Evolutionary conservation across 2,888 invertebrate genomes (phyloP).

Genomic region (Drosophila barbarae): DNA sequence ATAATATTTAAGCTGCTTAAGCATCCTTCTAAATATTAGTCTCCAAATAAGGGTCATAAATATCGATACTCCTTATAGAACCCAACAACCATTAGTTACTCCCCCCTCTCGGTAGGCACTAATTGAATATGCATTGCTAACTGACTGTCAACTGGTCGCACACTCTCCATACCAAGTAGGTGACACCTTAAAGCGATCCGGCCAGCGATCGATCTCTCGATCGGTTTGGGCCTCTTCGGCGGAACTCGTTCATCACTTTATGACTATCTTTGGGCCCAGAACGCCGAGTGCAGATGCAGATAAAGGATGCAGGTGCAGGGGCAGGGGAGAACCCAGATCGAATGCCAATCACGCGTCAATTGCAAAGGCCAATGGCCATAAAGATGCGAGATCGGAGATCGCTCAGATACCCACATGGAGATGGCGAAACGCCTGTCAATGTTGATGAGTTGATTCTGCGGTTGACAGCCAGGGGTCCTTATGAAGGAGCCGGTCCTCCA

Average conservation of each 20-base stretch:
- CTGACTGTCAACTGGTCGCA: conserved; percentile 44
- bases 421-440: conserved; percentile 53
- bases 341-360: conserved; percentile 73
- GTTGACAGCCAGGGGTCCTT: conserved; percentile 60
- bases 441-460: conserved; percentile 69
- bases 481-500: conserved; percentile 45
- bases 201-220: conserved; percentile 7
- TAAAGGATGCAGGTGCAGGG: conserved; percentile 11
- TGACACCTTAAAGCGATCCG: conserved; percentile 55
- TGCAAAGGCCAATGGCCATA: conserved; percentile 57
- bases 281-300: conserved; percentile 29
- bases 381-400: conserved; percentile 31
- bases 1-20: too few relatives aligned
- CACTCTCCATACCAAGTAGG: conserved; percentile 65
- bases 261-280: conserved; percentile 42
- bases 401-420: conserved; percentile 18
- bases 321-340: conserved; percentile 41
- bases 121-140: conserved; percentile 49
- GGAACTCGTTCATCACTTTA: conserved; percentile 30
- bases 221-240: conserved; percentile 15
- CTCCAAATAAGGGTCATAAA: neutral
- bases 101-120: conserved; percentile 7
- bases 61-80: conserved; percentile 7
- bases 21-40: neutral
- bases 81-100: neutral